A percentile compares a stretch with the other conserved stretches of the same genome.
Evolutionary conservation across 64 coral and sea anemone genomes (phyloP).

Genomic region (Montipora foliosa): DNA sequence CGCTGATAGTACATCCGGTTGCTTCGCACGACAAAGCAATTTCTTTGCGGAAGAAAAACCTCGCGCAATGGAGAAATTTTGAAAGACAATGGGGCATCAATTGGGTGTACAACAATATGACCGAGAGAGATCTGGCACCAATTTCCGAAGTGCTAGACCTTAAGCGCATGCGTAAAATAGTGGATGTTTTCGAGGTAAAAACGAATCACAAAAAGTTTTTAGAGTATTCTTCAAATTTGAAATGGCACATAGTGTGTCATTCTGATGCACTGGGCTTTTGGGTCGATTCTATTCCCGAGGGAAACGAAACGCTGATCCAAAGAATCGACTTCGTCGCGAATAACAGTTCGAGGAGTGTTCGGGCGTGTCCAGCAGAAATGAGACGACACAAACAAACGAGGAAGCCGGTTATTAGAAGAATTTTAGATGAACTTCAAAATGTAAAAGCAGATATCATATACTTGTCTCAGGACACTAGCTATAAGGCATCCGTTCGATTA

Average conservation of each 20-base stretch:
- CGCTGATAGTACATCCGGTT: constrained; percentile 47
- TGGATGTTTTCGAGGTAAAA: constrained; percentile 43
- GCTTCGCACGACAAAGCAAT: constrained; percentile 39
- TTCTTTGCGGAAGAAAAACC: constrained; percentile 32
- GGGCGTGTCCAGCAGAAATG: constrained; percentile 23
- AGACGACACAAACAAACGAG: neutral
- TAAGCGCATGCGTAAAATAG: neutral
- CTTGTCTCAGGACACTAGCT: constrained; percentile 50
- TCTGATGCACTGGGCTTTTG: constrained; percentile 54
- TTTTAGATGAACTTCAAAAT: constrained; percentile 44
- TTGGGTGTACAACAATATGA: constrained; percentile 55
- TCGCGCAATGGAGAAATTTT: constrained; percentile 25
- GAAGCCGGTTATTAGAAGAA: constrained; percentile 26
- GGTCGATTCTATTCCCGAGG: constrained; percentile 41
- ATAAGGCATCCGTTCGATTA: constrained; percentile 39
- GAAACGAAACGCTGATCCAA: neutral
- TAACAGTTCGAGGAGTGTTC: constrained; percentile 55
- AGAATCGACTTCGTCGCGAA: constrained; percentile 14
- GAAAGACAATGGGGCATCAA: constrained; percentile 49
- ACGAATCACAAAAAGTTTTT: constrained; percentile 48
- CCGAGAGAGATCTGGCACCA: constrained; percentile 35
- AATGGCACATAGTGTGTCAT: constrained; percentile 50
- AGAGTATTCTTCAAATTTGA: constrained; percentile 30
- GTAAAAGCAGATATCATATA: constrained; percentile 39
- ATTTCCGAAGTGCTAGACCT: constrained; percentile 46